Conservation (phyloP, 2,888 invertebrate species). For the Xanthia icteritia region DNA sequence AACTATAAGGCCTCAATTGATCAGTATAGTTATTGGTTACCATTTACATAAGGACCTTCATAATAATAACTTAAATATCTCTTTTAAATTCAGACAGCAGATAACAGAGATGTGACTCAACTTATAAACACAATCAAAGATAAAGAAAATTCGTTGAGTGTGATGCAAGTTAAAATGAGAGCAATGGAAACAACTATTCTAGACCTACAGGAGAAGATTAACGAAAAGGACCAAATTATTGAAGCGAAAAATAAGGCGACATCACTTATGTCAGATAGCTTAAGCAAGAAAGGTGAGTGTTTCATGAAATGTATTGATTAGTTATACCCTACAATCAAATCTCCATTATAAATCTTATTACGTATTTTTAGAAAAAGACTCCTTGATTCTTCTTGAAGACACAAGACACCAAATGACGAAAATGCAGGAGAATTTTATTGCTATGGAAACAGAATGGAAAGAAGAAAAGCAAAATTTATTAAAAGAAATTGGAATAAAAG, state of each 20-base stretch:
- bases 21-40: neutral
- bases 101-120: constrained; percentile 86
- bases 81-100: constrained; percentile 69
- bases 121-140: constrained; percentile 92
- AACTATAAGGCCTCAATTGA: neutral
- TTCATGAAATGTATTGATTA: constrained; percentile 7
- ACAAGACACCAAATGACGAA: constrained; percentile 95
- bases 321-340: neutral
- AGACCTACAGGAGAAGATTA: constrained; percentile 95
- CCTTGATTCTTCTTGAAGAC: constrained; percentile 93
- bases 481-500: constrained; percentile 89
- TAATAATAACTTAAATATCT: neutral
- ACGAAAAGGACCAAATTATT: constrained; percentile 95
- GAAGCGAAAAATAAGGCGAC: constrained; percentile 95
- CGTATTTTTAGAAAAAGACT: constrained; percentile 91
- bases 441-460: constrained; percentile 93
- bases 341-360: constrained; percentile 7
- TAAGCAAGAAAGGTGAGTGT: constrained; percentile 91
- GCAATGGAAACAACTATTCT: constrained; percentile 94
- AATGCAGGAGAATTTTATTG: constrained; percentile 94
- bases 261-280: constrained; percentile 93
- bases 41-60: neutral
- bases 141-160: constrained; percentile 84
- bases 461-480: constrained; percentile 91
- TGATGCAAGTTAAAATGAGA: constrained; percentile 86